These are phyloP conservation scores for Condylostylus longicornis DNA, from an alignment of 1,140 invertebrate genomes.

Conservation along the genomic window DNA sequence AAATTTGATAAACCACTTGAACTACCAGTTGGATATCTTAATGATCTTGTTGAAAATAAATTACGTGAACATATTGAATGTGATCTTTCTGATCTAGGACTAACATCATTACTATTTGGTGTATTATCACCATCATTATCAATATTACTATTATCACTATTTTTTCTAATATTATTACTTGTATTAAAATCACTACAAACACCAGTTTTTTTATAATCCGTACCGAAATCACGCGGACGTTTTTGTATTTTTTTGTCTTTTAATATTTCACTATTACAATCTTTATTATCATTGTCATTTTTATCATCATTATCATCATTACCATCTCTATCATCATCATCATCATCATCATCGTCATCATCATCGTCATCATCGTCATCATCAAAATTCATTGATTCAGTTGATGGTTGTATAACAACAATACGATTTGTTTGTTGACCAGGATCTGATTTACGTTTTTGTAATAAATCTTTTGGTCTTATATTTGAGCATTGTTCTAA, in stretches of 20 bases:
- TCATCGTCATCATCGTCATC: background rate
- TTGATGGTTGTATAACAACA: too few relatives aligned
- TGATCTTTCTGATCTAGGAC: slow-evolving; percentile 3
- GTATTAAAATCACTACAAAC: slow-evolving; percentile 20
- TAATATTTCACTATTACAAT: slow-evolving; percentile 5
- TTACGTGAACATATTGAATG: slow-evolving; percentile 7
- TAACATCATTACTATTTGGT: slow-evolving; percentile 15
- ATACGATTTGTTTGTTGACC: too few relatives aligned
- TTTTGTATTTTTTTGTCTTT: too few relatives aligned
- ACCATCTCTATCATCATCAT: slow-evolving; percentile 7
- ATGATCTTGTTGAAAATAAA: slow-evolving; percentile 9
- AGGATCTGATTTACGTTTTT: too few relatives aligned
- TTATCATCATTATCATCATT: slow-evolving; percentile 7
- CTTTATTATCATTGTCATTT: slow-evolving; percentile 4
- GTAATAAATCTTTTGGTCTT: too few relatives aligned
- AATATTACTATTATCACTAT: slow-evolving; percentile 24
- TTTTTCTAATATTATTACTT: slow-evolving; percentile 11
- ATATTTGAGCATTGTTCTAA: too few relatives aligned
- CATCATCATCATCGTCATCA: background rate
- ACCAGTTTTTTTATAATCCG: slow-evolving; percentile 14
- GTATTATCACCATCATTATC: too few relatives aligned
- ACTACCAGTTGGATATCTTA: slow-evolving; percentile 21
- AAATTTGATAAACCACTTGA: slow-evolving; percentile 2
- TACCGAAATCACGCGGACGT: slow-evolving; percentile 14
- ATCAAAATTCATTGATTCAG: too few relatives aligned